Conservation (phyloP, 2,113 vertebrate genomes). For the Corvus moneduloides region DNA sequence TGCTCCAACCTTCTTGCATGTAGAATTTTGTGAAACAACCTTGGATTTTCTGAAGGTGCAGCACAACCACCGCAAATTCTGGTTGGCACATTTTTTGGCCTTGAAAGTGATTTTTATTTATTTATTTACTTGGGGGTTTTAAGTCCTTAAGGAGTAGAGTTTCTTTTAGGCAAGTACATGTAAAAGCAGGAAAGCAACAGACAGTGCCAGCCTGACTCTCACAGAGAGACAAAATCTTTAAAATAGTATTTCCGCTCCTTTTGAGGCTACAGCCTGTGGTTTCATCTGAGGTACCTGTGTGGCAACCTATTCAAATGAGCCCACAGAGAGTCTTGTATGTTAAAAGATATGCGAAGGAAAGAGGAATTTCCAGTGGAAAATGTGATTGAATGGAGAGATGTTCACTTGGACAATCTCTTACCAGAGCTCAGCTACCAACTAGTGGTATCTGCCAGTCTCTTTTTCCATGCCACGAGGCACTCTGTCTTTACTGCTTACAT, state of each 20-base stretch:
- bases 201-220: neutral
- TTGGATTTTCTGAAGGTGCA: neutral
- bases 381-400: slow-evolving; percentile 61
- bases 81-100: neutral
- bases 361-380: slow-evolving; percentile 69
- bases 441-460: slow-evolving; percentile 6
- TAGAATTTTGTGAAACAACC: neutral
- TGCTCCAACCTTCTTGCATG: neutral
- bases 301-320: slow-evolving; percentile 41
- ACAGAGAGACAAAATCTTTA: slow-evolving; percentile 33
- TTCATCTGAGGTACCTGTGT: slow-evolving; percentile 61
- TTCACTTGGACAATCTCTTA: slow-evolving; percentile 51
- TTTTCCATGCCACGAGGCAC: slow-evolving; percentile 53
- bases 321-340: neutral
- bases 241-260: slow-evolving; percentile 53
- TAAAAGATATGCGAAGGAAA: slow-evolving; percentile 5
- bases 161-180: neutral
- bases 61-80: neutral
- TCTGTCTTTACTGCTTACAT: slow-evolving; percentile 40
- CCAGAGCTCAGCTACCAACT: neutral
- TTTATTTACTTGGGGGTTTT: neutral
- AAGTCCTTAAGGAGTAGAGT: neutral
- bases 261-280: slow-evolving; percentile 50
- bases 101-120: neutral
- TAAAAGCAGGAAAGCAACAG: slow-evolving; percentile 27